Evolutionary conservation across 2,888 invertebrate species (phyloP).

Genomic region (Drosophila maculinotata): DNA sequence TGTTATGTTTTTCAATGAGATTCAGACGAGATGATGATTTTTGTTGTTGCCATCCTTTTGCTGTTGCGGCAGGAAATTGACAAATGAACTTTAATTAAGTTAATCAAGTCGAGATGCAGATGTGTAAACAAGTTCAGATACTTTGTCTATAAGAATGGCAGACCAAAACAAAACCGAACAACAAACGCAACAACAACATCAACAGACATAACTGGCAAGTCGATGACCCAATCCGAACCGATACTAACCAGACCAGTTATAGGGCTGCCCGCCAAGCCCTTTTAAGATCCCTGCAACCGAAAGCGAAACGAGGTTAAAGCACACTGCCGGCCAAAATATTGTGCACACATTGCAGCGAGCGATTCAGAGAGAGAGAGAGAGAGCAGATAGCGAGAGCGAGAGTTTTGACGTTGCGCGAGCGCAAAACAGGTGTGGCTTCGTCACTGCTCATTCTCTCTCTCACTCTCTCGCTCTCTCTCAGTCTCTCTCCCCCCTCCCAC

Average conservation of each 20-base stretch:
- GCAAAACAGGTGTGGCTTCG: slow-evolving; percentile 73
- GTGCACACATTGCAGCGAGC: slow-evolving; percentile 2
- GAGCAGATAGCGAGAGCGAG: slow-evolving; percentile 4
- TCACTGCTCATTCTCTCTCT: slow-evolving; percentile 3
- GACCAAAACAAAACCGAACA: slow-evolving; percentile 55
- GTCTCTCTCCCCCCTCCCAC: slow-evolving; percentile 8
- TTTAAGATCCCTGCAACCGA: slow-evolving; percentile 33
- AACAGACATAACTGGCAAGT: slow-evolving; percentile 50
- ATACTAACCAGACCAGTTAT: slow-evolving; percentile 69
- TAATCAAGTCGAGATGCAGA: slow-evolving; percentile 1
- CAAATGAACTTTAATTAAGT: slow-evolving; percentile 35
- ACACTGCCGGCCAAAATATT: slow-evolving; percentile 56
- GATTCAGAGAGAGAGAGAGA: background rate
- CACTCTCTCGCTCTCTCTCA: background rate
- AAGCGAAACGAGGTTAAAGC: slow-evolving; percentile 74
- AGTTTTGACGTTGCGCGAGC: slow-evolving; percentile 54
- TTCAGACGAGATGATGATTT: slow-evolving; percentile 17
- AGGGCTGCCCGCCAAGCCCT: slow-evolving; percentile 65
- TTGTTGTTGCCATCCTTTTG: background rate
- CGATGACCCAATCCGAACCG: slow-evolving; percentile 68
- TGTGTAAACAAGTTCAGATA: background rate
- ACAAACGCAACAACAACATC: slow-evolving; percentile 9
- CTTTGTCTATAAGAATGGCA: slow-evolving; percentile 39
- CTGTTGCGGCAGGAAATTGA: slow-evolving; percentile 33
- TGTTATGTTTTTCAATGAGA: slow-evolving; percentile 64